Evolutionary conservation across 2,113 vertebrate genomes (phyloP), one percentile per base, ranked within the genome.

Genomic region (Semnornis frantzii): DNA sequence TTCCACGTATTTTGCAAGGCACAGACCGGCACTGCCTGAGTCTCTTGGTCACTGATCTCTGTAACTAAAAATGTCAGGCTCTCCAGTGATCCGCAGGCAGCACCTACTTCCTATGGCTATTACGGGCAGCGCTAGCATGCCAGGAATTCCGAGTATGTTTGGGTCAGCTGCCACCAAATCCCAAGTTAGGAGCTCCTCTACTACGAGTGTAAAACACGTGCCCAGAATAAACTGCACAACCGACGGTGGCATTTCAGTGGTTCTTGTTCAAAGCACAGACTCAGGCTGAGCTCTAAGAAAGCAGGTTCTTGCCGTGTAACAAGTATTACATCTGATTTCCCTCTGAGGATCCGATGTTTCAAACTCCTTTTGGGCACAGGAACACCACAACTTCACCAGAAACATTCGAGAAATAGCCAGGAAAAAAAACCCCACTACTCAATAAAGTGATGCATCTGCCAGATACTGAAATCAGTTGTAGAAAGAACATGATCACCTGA

Each of bases 71-170:
- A 94, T 44, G 57, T 74, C 44, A 92, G 85, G 96, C 82, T 23
- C 75, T 89, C 70, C 91, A 96, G 92, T 83, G 82, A 94, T 84
- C 95, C 15, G 3, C 96, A 94, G 92, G 95, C 95, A 97, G 97
- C 59, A 94, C 96, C 93, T 93, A 95, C 75, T 94, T 95, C 84
- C 93, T 89, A 65, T 5, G 23, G 94, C 92, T 97, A 92, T 87
- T 92, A 94, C 1, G 64, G 97, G 89, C 94, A 97, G 52, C 54
- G 91, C 93, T 95, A 96, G 95, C 84, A 95, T 7, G 10, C 75
- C 82, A 88, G 92, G 96, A 97, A 97, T 97, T 88, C 81, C 24
- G 58, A 77, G 73, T 70, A 97, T 96, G 91, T 96, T 93, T 87
- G 93, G 85, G 73, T 95, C 93, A 90, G 68, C 81, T 85, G 93